Evolutionary conservation across 2,797 vertebrate genomes (phyloP).

Genomic region (Manis crassicaudata): DNA sequence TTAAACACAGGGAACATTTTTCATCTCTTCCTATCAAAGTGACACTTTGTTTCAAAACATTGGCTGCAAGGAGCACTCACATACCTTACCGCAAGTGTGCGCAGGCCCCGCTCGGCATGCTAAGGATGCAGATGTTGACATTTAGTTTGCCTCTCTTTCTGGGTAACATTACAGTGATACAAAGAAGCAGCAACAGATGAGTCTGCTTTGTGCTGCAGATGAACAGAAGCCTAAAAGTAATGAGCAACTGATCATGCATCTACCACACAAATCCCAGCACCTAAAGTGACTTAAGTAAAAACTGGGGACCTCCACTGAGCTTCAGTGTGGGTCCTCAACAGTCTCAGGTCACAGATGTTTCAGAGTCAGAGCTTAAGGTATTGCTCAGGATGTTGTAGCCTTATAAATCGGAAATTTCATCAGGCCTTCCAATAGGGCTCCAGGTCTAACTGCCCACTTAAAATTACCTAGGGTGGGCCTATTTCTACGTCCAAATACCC

Average conservation of each 20-base stretch:
- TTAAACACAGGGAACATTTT: conserved; percentile 37
- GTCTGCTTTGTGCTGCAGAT: neutral
- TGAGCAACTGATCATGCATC: neutral
- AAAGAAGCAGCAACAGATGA: neutral
- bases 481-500: neutral
- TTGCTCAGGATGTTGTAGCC: neutral
- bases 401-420: neutral
- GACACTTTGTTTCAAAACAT: neutral
- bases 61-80: neutral
- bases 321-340: neutral
- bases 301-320: neutral
- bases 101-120: neutral
- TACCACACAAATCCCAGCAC: neutral
- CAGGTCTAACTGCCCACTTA: neutral
- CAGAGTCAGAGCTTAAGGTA: neutral
- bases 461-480: neutral
- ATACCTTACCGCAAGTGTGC: neutral
- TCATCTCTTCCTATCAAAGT: conserved; percentile 18
- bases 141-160: neutral
- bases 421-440: neutral
- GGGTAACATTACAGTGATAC: neutral
- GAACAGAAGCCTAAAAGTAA: neutral
- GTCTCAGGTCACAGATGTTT: neutral
- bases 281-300: neutral
- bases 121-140: neutral